Percentiles rank a stretch among this genome's conserved stretches.
These are phyloP conservation scores for Octonoba sinensis DNA, from an alignment of 2,888 invertebrate genomes.

Conservation along the genomic window DNA sequence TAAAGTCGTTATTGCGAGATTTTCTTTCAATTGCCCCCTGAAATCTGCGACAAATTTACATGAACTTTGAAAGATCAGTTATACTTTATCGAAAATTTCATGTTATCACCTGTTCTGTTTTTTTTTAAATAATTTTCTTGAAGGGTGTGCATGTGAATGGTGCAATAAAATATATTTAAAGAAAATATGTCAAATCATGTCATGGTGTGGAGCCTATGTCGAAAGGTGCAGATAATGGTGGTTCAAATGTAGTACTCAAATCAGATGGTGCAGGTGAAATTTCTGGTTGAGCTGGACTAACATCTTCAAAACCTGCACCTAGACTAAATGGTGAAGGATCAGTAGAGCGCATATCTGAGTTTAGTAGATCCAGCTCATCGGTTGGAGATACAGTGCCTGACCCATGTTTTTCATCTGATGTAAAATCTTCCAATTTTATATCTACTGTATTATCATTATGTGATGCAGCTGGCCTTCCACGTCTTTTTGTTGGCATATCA, in stretches of 20 bases:
- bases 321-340: conserved; percentile 65
- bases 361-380: conserved; percentile 63
- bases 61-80: too few relatives aligned
- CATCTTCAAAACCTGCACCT: conserved; percentile 65
- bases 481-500: conserved; percentile 67
- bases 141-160: too few relatives aligned
- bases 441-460: conserved; percentile 32
- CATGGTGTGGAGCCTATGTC: conserved; percentile 58
- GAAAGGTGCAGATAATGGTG: conserved; percentile 63
- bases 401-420: conserved; percentile 56
- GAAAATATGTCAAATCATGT: not conserved
- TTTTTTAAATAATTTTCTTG: too few relatives aligned
- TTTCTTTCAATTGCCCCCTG: too few relatives aligned
- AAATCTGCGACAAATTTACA: too few relatives aligned
- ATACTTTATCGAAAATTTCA: too few relatives aligned
- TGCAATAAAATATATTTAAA: too few relatives aligned
- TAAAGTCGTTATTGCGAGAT: too few relatives aligned
- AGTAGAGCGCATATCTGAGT: conserved; percentile 60
- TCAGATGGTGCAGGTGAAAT: conserved; percentile 64
- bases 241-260: conserved; percentile 60
- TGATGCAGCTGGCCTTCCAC: conserved; percentile 66
- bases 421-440: conserved; percentile 56
- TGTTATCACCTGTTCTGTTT: too few relatives aligned
- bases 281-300: conserved; percentile 63
- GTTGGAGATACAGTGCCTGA: conserved; percentile 63